Base-by-base conservation (phyloP, 2,113 vertebrate genomes). In the Megatriorchis doriae region DNA sequence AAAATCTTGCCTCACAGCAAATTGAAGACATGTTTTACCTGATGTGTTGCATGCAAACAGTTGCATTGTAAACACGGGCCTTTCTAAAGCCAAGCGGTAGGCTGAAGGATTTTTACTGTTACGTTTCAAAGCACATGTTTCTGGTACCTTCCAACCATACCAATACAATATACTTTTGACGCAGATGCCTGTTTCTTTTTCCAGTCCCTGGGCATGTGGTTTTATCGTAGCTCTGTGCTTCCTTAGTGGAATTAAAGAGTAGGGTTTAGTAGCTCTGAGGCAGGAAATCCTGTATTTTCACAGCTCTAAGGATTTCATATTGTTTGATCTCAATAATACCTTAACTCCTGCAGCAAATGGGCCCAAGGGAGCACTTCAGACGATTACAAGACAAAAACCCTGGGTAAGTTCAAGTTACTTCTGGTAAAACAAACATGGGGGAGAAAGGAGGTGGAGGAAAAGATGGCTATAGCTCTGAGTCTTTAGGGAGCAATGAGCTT, bases 211-310 rank as follows among this genome's bases (percentile, higher is more conserved):
- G 36, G 43, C 66, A 61, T 12, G 56, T 53, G 47, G 62, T 75
- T 90, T 80, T 68, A 79, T 79, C 3, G 1, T 48, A 61, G 48
- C 67, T 85, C 61, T 82, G 34, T 75, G 70, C 73, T 92, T 88
- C 88, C 83, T 53, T 40, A 53, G 74, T 72, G 67, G 47, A 94
- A 84, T 82, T 17, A 48, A 50, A 81, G 79, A 66, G 63, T 6
- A 81, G 31, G 21, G 55, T 79, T 94, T 59, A 47, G 91, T 52
- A 89, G 73, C 81, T 82, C 71, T 71, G 85, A 90, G 87, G 89
- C 82, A 94, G 84, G 92, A 95, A 94, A 93, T 96, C 68, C 81
- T 91, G 53, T 93, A 77, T 89, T 95, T 91, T 91, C 90, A 81
- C 81, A 95, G 86, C 81, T 91, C 90, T 55, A 15, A 87, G 89